phyloP scores from a whole-genome alignment of 2,113 vertebrate species.

The Chloebia gouldiae region DNA sequence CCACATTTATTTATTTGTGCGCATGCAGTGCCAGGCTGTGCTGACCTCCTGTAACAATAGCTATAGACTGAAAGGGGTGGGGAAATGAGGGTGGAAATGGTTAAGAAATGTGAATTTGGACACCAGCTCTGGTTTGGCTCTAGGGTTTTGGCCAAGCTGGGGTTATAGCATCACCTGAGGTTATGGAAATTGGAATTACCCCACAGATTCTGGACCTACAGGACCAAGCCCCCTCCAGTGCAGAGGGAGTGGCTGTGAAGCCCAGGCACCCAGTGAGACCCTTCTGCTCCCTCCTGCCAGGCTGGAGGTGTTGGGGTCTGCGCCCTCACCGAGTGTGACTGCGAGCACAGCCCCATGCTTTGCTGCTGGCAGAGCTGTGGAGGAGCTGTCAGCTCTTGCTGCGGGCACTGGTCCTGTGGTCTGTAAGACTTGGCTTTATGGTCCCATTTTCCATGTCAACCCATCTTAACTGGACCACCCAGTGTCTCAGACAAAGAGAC shows the following conservation, averaged over 20 bases:
- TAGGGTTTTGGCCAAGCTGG: not conserved
- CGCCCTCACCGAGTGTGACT: not conserved
- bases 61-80: not conserved
- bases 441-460: fast-evolving
- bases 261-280: not conserved
- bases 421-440: not conserved
- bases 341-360: no score
- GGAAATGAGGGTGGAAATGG: not conserved
- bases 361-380: not conserved
- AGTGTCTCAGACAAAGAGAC: not conserved
- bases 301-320: not conserved
- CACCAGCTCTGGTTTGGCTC: not conserved
- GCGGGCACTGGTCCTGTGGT: not conserved
- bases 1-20: not conserved
- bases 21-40: not conserved
- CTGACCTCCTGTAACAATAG: not conserved
- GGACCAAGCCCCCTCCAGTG: not conserved
- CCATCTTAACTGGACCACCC: not conserved
- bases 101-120: not conserved
- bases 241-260: not conserved
- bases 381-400: not conserved
- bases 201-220: not conserved
- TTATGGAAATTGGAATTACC: not conserved
- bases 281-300: conserved; percentile 23
- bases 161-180: not conserved